Conservation (phyloP, 2,113 vertebrate genomes). For the Scolopax mira region DNA sequence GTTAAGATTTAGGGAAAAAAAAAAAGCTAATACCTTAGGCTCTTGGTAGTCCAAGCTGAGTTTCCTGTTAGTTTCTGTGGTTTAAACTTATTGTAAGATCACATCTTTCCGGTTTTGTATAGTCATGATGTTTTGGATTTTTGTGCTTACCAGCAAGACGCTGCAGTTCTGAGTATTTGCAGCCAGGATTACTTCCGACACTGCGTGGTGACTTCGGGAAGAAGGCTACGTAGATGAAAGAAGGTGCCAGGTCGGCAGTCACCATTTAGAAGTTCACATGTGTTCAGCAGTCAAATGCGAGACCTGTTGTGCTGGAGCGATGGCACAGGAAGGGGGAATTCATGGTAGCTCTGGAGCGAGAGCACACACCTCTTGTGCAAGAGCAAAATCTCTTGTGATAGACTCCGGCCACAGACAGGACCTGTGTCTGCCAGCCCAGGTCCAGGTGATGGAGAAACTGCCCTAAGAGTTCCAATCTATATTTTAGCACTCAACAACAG, state of each 20-base stretch:
- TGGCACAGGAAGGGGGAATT: background rate
- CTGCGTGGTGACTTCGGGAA: background rate
- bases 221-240: background rate
- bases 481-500: background rate
- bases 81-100: background rate
- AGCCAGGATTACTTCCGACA: background rate
- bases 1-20: background rate
- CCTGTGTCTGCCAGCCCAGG: background rate
- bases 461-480: background rate
- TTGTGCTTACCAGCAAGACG: background rate
- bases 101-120: background rate
- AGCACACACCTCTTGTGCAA: background rate
- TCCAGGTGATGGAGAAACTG: background rate
- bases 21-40: background rate
- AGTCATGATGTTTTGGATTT: background rate
- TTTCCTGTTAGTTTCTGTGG: slow-evolving; percentile 45
- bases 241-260: background rate
- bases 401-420: fast-evolving
- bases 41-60: background rate
- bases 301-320: background rate
- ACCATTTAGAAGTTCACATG: background rate
- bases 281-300: background rate
- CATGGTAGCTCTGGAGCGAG: background rate
- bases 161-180: background rate
- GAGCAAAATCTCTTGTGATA: background rate